phyloP scores from a whole-genome alignment of 2,113 vertebrate species.

The Cryptotis parvus region DNA sequence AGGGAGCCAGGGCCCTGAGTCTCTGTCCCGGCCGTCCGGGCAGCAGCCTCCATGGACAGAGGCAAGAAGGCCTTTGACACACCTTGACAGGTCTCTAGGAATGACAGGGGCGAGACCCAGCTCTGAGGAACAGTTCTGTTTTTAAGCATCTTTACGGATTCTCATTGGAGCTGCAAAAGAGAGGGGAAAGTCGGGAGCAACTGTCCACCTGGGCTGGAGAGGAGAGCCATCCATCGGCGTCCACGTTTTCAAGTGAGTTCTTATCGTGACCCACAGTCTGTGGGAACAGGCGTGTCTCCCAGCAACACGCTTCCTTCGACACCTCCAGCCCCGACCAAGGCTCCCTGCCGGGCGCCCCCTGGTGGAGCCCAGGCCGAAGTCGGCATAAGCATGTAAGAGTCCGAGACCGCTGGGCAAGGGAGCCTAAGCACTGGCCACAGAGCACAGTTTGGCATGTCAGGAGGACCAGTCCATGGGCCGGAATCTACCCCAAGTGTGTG shows the following conservation, averaged over 20 bases:
- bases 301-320: background rate
- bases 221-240: background rate
- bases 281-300: background rate
- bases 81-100: no score
- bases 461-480: no score
- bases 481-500: no score
- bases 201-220: background rate
- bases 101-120: no score
- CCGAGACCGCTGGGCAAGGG: background rate
- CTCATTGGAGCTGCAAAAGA: no score
- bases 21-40: no score
- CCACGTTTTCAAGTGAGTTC: slow-evolving; percentile 44
- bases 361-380: background rate
- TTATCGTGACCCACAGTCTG: background rate
- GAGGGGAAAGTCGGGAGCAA: background rate
- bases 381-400: background rate
- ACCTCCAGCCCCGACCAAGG: background rate
- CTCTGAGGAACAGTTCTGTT: no score
- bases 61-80: background rate
- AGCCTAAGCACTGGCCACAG: background rate
- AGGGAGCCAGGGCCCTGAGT: no score
- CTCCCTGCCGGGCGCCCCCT: background rate
- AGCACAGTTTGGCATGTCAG: no score
- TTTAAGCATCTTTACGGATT: no score
- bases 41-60: background rate